These are phyloP conservation scores for Scleropages formosus DNA, from an alignment of 2,797 vertebrate species.

Conservation along the genomic window DNA sequence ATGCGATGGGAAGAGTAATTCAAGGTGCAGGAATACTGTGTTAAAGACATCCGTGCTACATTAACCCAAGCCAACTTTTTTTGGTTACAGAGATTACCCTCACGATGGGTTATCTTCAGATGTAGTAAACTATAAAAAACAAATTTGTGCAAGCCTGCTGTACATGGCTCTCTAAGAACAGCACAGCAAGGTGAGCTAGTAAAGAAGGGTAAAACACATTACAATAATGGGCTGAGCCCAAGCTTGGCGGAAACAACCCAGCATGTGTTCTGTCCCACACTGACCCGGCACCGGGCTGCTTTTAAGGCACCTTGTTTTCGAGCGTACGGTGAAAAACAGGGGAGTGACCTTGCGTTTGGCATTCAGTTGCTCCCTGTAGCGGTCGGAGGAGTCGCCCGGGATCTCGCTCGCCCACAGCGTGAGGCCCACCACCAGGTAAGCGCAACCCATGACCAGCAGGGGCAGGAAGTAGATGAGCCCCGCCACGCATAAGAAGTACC, in stretches of 20 bases:
- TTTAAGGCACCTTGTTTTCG: neutral
- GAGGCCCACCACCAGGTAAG: constrained; percentile 86
- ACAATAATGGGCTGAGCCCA: no score
- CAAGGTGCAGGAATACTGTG: neutral
- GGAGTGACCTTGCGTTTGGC: constrained; percentile 87
- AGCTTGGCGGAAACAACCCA: no score
- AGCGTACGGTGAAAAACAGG: neutral
- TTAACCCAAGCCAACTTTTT: no score
- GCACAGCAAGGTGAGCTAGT: no score
- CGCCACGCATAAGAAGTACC: constrained; percentile 88
- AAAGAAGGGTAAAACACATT: no score
- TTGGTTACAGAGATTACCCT: no score
- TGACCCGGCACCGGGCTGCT: neutral
- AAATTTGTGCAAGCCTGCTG: no score
- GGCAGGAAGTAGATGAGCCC: constrained; percentile 90
- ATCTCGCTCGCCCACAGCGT: constrained; percentile 95
- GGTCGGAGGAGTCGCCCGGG: constrained; percentile 89
- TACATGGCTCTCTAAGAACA: no score
- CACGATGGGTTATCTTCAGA: no score
- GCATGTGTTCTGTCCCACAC: neutral
- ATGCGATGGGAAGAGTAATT: neutral
- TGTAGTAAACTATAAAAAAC: no score
- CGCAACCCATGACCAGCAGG: constrained; percentile 88
- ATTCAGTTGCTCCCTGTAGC: constrained; percentile 91
- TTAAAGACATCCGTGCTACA: no score